phyloP scores from a whole-genome alignment of 2,888 invertebrate genomes.

The Octonoba sinensis region DNA sequence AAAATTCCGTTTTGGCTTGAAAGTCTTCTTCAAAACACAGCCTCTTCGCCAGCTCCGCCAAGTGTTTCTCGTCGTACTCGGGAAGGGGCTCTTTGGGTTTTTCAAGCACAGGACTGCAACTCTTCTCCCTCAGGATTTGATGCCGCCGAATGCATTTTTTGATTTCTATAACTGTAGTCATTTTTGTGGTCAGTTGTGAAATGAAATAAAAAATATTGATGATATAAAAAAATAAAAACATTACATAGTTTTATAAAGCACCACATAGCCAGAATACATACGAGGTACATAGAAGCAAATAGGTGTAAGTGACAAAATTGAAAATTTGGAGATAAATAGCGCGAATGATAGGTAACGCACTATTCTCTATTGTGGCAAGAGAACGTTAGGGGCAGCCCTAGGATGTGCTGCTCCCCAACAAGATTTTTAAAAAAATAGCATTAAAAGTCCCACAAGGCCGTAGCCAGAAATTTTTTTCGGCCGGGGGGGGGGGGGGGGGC shows the following conservation, averaged over 20 bases:
- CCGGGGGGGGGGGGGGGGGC: no score
- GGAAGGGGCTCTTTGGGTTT: constrained; percentile 5
- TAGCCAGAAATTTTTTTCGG: no score
- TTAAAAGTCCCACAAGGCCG: no score
- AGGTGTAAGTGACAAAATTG: no score
- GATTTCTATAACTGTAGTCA: constrained; percentile 38
- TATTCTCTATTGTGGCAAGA: no score
- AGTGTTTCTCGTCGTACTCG: constrained; percentile 38
- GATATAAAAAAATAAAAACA: background rate
- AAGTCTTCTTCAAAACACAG: constrained; percentile 45
- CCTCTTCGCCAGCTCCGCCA: constrained; percentile 45
- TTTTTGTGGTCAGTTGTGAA: background rate
- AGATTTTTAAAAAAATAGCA: no score
- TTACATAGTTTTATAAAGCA: background rate
- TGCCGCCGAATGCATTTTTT: constrained; percentile 38
- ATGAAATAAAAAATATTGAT: background rate
- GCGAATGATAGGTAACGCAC: no score
- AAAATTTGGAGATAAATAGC: no score
- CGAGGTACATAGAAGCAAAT: no score
- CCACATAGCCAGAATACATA: no score
- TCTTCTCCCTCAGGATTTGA: constrained; percentile 38
- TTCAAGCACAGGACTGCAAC: constrained; percentile 35
- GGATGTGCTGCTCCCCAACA: no score
- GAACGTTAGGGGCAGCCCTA: no score
- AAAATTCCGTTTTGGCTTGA: constrained; percentile 45